Conservation (phyloP, 1,140 invertebrate genomes). For the Micrasema longulum region DNA sequence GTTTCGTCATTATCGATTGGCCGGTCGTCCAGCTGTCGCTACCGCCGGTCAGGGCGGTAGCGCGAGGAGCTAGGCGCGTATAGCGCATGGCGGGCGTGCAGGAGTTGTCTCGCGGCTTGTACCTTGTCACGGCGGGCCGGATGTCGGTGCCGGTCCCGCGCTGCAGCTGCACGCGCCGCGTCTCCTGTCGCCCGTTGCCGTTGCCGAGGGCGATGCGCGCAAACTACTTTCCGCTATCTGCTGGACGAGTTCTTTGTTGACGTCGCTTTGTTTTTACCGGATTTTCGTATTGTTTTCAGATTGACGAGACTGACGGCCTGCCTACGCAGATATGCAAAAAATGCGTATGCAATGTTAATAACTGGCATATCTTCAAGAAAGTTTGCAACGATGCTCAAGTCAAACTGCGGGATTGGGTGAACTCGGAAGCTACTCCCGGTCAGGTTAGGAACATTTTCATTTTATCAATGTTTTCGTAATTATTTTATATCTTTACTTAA, state of each 20-base stretch:
- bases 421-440: conserved; percentile 65
- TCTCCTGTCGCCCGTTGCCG: neutral
- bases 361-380: conserved; percentile 69
- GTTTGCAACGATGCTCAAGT: conserved; percentile 69
- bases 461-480: neutral
- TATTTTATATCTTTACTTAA: conserved; percentile 20
- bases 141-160: neutral
- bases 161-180: conserved; percentile 12
- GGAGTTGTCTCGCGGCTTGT: neutral
- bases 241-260: conserved; percentile 25
- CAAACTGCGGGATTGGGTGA: conserved; percentile 67
- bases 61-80: conserved; percentile 26
- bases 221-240: conserved; percentile 8
- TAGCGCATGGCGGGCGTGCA: conserved; percentile 12
- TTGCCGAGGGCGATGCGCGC: conserved; percentile 2
- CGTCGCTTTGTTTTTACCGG: conserved; percentile 34
- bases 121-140: conserved; percentile 3
- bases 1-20: conserved; percentile 66
- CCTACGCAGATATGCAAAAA: conserved; percentile 70
- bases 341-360: conserved; percentile 69
- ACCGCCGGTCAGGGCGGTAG: conserved; percentile 32
- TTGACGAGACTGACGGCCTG: conserved; percentile 68
- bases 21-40: conserved; percentile 61
- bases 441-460: conserved; percentile 57
- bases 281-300: conserved; percentile 61